Percentiles rank a stretch among this genome's conserved stretches.
Evolutionary conservation across 2,888 invertebrate species (phyloP).

Genomic region (Lithophane socia): DNA sequence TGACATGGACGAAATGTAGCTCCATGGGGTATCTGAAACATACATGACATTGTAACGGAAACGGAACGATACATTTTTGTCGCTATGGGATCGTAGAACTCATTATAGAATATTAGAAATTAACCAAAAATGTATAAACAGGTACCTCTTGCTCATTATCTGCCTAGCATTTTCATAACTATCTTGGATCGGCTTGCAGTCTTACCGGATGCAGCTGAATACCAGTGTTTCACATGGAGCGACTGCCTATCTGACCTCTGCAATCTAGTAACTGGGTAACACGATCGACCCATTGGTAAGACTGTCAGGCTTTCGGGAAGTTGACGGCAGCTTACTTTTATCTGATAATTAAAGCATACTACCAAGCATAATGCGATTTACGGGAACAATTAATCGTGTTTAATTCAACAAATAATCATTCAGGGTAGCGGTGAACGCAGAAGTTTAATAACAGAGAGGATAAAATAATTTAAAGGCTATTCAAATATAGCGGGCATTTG

Average conservation of each 20-base stretch:
- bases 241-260: neutral
- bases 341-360: neutral
- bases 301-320: neutral
- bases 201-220: neutral
- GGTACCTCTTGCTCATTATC: neutral
- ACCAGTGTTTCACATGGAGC: neutral
- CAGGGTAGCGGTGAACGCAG: neutral
- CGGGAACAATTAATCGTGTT: neutral
- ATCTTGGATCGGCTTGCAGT: neutral
- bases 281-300: neutral
- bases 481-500: neutral
- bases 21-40: slow-evolving; percentile 82
- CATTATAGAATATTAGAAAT: neutral
- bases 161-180: neutral
- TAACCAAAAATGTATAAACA: neutral
- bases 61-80: neutral
- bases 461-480: neutral
- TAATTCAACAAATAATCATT: neutral
- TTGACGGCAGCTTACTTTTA: neutral
- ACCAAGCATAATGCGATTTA: neutral
- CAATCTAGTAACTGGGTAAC: neutral
- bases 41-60: neutral
- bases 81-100: no score
- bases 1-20: slow-evolving; percentile 84
- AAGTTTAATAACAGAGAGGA: neutral